phyloP scores from a whole-genome alignment of 2,113 vertebrate species.

The Gambusia affinis region DNA sequence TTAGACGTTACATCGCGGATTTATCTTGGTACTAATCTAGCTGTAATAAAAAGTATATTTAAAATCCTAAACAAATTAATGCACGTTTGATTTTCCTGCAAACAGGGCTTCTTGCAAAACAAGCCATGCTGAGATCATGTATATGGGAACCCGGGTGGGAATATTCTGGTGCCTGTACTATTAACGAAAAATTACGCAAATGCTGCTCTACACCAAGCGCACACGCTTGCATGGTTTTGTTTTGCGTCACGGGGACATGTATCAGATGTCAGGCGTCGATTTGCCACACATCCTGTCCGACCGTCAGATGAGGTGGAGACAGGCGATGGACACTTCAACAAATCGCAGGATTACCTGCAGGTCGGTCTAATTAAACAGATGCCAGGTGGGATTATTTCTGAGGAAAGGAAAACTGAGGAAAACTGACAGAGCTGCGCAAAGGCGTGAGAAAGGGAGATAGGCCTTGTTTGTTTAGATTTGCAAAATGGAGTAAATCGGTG shows the following conservation, averaged over 20 bases:
- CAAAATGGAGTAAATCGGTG: background rate
- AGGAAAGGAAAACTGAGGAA: conserved; percentile 73
- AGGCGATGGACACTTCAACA: conserved; percentile 89
- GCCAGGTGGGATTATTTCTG: conserved; percentile 90
- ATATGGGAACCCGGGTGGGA: background rate
- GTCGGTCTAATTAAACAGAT: conserved; percentile 96
- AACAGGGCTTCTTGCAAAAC: background rate
- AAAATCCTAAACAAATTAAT: conserved; percentile 35
- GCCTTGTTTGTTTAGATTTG: conserved; percentile 10
- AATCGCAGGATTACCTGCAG: conserved; percentile 93
- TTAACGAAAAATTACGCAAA: conserved; percentile 16
- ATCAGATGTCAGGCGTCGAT: conserved; percentile 68
- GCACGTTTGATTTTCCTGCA: conserved; percentile 30
- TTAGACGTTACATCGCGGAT: conserved; percentile 69
- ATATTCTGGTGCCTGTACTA: conserved; percentile 3
- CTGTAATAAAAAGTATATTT: conserved; percentile 51
- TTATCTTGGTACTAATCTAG: conserved; percentile 69
- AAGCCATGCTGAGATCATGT: background rate
- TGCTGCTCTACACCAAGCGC: conserved; percentile 33
- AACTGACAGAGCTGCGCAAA: conserved; percentile 86
- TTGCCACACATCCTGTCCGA: conserved; percentile 79
- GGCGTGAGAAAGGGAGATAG: conserved; percentile 81
- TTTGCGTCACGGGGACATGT: conserved; percentile 25
- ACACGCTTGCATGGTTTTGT: conserved; percentile 53
- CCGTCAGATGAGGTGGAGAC: conserved; percentile 76